Evolutionary conservation across 2,797 vertebrate species (phyloP).

Genomic region (Myotis daubentonii): DNA sequence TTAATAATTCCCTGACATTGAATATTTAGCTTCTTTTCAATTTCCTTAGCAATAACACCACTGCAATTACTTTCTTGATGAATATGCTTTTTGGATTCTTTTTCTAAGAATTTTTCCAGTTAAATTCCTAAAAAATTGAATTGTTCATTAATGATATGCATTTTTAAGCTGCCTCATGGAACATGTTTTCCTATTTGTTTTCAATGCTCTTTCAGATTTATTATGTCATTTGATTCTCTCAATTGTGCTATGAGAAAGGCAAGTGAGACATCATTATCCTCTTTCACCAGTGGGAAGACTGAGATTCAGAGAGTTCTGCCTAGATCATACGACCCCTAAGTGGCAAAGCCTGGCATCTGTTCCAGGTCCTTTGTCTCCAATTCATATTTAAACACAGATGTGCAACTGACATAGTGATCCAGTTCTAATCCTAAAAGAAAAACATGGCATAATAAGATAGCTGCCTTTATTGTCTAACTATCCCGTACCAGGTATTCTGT

Average conservation of each 20-base stretch:
- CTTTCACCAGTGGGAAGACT: neutral
- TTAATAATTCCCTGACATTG: neutral
- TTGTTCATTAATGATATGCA: neutral
- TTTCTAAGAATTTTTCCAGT: neutral
- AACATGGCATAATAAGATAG: neutral
- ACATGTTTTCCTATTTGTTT: neutral
- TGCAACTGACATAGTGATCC: neutral
- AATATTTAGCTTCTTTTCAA: neutral
- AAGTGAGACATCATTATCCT: neutral
- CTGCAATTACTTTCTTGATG: neutral
- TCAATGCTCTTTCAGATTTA: neutral
- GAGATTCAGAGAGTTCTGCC: conserved; percentile 1
- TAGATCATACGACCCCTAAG: neutral
- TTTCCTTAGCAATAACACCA: neutral
- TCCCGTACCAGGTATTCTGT: neutral
- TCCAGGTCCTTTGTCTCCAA: neutral
- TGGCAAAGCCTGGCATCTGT: neutral
- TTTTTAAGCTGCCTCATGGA: neutral
- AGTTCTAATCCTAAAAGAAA: conserved; percentile 46
- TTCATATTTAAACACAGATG: conserved; percentile 38
- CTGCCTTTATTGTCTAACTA: neutral
- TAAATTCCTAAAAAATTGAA: conserved; percentile 6
- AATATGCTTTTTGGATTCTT: neutral
- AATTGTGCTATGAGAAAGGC: neutral
- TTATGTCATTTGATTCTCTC: conserved; percentile 13